Percentiles rank a stretch among this genome's conserved stretches.
Conservation (phyloP, 2,888 invertebrate genomes). For the Malthinus flaveolus region DNA sequence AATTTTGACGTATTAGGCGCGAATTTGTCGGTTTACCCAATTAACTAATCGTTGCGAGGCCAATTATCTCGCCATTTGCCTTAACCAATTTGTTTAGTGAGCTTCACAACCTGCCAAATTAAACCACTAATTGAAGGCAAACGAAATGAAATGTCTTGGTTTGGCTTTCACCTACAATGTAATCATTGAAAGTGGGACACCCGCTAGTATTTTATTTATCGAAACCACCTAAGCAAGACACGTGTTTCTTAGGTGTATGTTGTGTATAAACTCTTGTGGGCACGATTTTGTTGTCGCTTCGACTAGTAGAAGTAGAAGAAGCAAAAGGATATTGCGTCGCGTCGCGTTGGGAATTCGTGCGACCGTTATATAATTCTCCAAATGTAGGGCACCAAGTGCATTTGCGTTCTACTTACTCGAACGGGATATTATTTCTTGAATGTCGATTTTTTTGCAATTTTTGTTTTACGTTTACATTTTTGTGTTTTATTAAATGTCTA, state of each 20-base stretch:
- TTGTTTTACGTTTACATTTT: too few relatives aligned
- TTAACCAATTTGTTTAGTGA: constrained; percentile 1
- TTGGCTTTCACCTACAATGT: constrained; percentile 26
- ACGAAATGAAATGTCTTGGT: constrained; percentile 21
- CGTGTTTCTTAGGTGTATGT: constrained; percentile 3
- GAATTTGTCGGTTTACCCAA: background rate
- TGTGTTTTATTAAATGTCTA: too few relatives aligned
- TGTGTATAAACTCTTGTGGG: too few relatives aligned
- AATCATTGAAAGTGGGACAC: constrained; percentile 26
- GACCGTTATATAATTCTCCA: constrained; percentile 29
- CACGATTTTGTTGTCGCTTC: background rate
- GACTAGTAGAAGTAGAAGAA: background rate
- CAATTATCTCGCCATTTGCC: constrained; percentile 1
- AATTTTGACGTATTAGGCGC: background rate
- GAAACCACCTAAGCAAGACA: background rate
- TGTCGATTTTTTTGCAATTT: background rate
- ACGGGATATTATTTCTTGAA: constrained; percentile 1
- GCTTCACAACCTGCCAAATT: constrained; percentile 17
- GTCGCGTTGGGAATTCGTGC: constrained; percentile 26
- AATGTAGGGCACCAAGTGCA: constrained; percentile 36
- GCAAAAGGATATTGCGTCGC: constrained; percentile 26
- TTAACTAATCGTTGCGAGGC: constrained; percentile 1
- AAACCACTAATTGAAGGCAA: constrained; percentile 18
- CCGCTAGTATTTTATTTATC: constrained; percentile 8
- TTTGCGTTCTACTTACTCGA: constrained; percentile 33